These are phyloP conservation scores for Mus spicilegus DNA, from an alignment of 2,113 vertebrate species.

Conservation along the genomic window DNA sequence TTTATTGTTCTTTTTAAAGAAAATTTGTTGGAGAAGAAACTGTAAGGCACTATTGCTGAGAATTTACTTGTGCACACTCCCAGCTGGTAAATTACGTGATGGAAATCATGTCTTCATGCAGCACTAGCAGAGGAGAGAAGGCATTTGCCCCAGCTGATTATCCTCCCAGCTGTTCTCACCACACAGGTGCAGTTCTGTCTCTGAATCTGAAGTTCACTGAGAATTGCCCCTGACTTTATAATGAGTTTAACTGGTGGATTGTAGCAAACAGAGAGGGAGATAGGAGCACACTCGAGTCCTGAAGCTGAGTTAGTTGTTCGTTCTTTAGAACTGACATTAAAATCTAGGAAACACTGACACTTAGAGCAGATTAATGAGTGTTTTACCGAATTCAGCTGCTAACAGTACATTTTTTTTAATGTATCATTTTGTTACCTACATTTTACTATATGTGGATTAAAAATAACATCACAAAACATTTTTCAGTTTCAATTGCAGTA, in stretches of 20 bases:
- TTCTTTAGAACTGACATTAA: neutral
- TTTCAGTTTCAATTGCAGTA: neutral
- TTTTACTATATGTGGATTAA: slow-evolving; percentile 11
- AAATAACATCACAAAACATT: slow-evolving; percentile 48
- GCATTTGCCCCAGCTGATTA: neutral
- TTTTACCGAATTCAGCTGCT: neutral
- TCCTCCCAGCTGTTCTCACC: neutral
- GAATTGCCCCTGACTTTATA: neutral
- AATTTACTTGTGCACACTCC: neutral
- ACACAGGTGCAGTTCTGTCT: neutral
- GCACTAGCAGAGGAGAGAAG: neutral
- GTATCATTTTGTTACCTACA: slow-evolving; percentile 11
- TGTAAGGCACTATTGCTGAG: neutral
- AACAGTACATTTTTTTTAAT: neutral
- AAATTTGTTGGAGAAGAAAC: neutral
- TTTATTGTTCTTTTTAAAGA: neutral
- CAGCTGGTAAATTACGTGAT: neutral
- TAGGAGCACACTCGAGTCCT: neutral
- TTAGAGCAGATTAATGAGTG: neutral
- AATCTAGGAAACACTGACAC: neutral
- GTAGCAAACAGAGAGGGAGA: neutral
- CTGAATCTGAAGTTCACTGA: neutral
- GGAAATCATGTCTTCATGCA: neutral
- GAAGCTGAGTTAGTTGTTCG: neutral
- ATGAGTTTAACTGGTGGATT: neutral